Base-by-base conservation (phyloP, 2,888 invertebrate genomes). In the Lochmaea crataegi region DNA sequence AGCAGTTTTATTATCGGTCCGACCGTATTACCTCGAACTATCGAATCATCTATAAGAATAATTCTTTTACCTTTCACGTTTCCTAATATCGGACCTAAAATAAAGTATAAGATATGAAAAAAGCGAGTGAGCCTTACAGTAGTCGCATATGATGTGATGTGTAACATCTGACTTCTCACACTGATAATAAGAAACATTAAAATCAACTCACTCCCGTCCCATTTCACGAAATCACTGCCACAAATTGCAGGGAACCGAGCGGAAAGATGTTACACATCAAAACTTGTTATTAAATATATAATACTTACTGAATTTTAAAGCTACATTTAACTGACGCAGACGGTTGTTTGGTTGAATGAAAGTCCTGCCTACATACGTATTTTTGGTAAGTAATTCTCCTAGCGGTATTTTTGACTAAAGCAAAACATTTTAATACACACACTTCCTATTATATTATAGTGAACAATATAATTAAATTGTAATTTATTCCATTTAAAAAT, bases 321-420 rank as follows among this genome's bases (percentile, higher is more conserved):
- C 95, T 0, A 99, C 98, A 41, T 96, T 97, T 63, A 97, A 89
- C 84, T 97, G 95, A 9, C 99, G 90, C 74, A 98, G 88, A 61
- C 96, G 90, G 45, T 94, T 96, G 77, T 94, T 97, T 0, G 99
- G 99, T 86, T 99, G 98, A 85, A 99, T 99, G 87, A 99, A 99
- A 0, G 98, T 98, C 79, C 99, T 91, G 0, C 99, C 99, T 4
- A 99, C 97, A 87, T 99, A 99, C 68, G 96, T 90, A 87, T 96
- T 99, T 89, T 98, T 98, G 86, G 96, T 96, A 0, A 99, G 89
- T 0, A 98, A 96, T 86, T 99, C 98, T 80, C 95, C 94, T 87
- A 96, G 96, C 0, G 94, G 95, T 72, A 97, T 93, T 12, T 94
- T 92, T 1, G 96, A 94, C 93, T 96, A 88, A 75, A 88, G 86